Conservation (phyloP, 1,140 invertebrate genomes). For the Amphibalanus amphitrite region DNA sequence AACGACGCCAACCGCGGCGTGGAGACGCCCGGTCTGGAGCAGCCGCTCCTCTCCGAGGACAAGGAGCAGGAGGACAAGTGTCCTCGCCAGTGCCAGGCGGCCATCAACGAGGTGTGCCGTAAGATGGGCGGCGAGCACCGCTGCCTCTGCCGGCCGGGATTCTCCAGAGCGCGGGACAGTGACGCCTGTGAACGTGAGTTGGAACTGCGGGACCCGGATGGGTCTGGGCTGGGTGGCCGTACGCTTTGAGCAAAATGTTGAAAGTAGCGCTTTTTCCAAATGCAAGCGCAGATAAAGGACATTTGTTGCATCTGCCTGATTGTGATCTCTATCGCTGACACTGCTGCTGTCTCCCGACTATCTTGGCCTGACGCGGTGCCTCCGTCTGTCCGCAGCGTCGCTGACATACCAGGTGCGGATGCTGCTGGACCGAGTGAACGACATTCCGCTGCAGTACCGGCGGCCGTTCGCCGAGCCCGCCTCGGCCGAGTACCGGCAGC, state of each 20-base stretch:
- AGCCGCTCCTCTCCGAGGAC: conserved; percentile 7
- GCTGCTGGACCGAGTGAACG: conserved; percentile 16
- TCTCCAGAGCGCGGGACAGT: conserved; percentile 30
- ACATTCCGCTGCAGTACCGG: conserved; percentile 9
- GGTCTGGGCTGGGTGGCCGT: too few species aligned
- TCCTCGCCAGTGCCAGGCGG: conserved; percentile 39
- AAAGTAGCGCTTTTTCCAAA: too few species aligned
- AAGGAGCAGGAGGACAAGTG: conserved; percentile 12
- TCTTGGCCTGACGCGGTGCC: too few species aligned
- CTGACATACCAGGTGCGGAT: conserved; percentile 14
- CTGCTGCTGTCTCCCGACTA: too few species aligned
- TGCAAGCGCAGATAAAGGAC: too few species aligned
- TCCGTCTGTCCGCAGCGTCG: conserved; percentile 12
- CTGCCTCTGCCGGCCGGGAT: conserved; percentile 69
- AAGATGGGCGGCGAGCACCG: conserved; percentile 34
- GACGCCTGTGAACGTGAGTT: conserved; percentile 17
- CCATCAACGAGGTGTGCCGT: conserved; percentile 61
- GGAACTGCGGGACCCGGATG: neutral
- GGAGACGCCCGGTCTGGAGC: conserved; percentile 16
- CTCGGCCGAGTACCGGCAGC: neutral
- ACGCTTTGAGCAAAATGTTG: too few species aligned
- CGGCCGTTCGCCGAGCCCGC: neutral
- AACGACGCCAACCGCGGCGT: conserved; percentile 17
- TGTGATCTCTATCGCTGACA: too few species aligned
- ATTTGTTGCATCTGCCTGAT: too few species aligned